These are phyloP conservation scores for Alviniconcha strummeri DNA, from an alignment of 2,888 invertebrate genomes.

Conservation along the genomic window DNA sequence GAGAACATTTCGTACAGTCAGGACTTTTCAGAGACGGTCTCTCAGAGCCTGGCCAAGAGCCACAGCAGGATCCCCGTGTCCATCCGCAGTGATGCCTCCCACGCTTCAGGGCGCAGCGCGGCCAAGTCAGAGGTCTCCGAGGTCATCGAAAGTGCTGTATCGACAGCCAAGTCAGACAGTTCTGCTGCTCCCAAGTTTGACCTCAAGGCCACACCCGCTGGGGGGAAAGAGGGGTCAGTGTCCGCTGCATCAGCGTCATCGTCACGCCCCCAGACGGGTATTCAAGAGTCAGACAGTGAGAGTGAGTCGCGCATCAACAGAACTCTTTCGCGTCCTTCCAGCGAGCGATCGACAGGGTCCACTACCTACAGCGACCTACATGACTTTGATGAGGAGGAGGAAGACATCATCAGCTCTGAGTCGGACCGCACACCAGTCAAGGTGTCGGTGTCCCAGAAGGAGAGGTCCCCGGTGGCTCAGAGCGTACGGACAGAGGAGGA, in stretches of 20 bases:
- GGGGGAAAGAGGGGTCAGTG: not conserved
- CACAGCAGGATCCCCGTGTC: constrained; percentile 41
- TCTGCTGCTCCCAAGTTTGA: constrained; percentile 48
- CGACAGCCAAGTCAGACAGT: constrained; percentile 24
- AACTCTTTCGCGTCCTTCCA: constrained; percentile 55
- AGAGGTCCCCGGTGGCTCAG: constrained; percentile 20
- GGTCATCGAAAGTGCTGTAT: constrained; percentile 51
- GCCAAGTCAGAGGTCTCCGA: constrained; percentile 51
- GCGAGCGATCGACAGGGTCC: constrained; percentile 53
- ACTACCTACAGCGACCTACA: constrained; percentile 44
- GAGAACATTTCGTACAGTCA: constrained; percentile 40
- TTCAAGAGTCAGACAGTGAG: constrained; percentile 49
- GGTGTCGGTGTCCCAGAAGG: constrained; percentile 24
- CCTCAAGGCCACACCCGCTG: constrained; percentile 20
- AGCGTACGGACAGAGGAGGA: constrained; percentile 44
- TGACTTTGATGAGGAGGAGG: constrained; percentile 42
- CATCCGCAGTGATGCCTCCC: constrained; percentile 41
- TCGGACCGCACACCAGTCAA: constrained; percentile 52
- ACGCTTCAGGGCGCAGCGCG: not conserved
- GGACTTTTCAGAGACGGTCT: constrained; percentile 52
- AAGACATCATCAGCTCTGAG: constrained; percentile 44
- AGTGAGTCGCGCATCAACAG: constrained; percentile 45
- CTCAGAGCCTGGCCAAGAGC: constrained; percentile 43
- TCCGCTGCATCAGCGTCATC: constrained; percentile 7
- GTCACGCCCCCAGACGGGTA: constrained; percentile 37